Evolutionary conservation across 2,888 invertebrate genomes (phyloP), one percentile per base, ranked within the genome.

Genomic region (Punctoribates punctum): DNA sequence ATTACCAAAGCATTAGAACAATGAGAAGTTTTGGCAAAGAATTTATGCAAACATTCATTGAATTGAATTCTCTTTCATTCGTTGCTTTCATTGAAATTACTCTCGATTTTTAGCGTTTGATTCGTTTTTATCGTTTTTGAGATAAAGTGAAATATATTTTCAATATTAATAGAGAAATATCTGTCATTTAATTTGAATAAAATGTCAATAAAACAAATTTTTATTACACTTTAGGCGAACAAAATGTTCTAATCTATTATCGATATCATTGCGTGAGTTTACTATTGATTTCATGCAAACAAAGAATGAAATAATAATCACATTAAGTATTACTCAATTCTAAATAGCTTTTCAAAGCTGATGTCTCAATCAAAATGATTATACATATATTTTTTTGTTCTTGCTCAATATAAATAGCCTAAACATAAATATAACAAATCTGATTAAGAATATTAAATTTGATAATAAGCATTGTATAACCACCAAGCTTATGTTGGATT

Each of bases 191-290:
- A 51, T 51, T 51, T 51, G 20, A 51, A 51, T 51, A 20, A 51
- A 20, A 51, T 51, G 51, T 51, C 51, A 51, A 51, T 51, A 51
- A 51, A 51, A 51, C 42, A 42, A 42, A 42, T 42, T 20, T 51
- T n/a, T 20, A 51, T 51, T 51, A 51, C 51, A 20, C 20, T 51
- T 51, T 51, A n/a, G 20, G 51, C n/a, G 51, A 51, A n/a, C n/a
- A 51, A 17, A n/a, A 20, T n/a, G n/a, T n/a, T n/a, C 13, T 20
- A 51, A 51, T 20, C 20, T 51, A 51, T 51, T 42, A 42, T 42
- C 42, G 42, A 51, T 51, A 51, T 20, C 3, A 51, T 51, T 51
- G n/a, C 20, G n/a, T 20, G 51, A 20, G 4, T 51, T 51, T n/a
- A 2, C 4, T n/a, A 20, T 51, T 51, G 20, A n/a, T 51, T 20